Evolutionary conservation across 92 coral and sea anemone genomes (phyloP).

Genomic region (Diadumene lineata): DNA sequence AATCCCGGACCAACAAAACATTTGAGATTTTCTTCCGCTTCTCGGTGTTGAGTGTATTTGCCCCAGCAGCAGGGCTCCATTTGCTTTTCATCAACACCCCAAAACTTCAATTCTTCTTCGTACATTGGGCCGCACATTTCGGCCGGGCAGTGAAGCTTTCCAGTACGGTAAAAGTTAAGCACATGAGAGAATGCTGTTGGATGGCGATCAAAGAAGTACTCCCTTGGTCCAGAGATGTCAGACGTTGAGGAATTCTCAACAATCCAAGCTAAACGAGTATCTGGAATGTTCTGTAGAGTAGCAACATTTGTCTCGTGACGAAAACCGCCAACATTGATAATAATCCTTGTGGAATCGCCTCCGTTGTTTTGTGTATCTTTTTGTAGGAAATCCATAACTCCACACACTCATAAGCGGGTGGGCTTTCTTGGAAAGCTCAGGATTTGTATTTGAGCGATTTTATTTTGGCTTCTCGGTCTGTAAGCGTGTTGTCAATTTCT

Average conservation of each 20-base stretch:
- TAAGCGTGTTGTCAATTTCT: constrained; percentile 1
- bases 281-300: constrained; percentile 80
- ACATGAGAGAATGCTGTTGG: constrained; percentile 84
- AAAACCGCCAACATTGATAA: constrained; percentile 83
- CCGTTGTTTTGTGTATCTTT: constrained; percentile 45
- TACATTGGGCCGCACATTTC: constrained; percentile 93
- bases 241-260: constrained; percentile 59
- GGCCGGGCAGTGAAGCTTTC: constrained; percentile 84
- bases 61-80: constrained; percentile 98
- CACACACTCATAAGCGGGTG: background rate
- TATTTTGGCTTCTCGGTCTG: background rate
- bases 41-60: constrained; percentile 78
- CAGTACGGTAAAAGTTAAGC: constrained; percentile 80
- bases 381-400: constrained; percentile 44
- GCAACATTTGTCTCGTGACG: constrained; percentile 79
- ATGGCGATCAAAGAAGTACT: constrained; percentile 84
- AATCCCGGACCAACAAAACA: constrained; percentile 91
- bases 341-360: constrained; percentile 64
- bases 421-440: background rate
- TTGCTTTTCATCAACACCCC: constrained; percentile 93
- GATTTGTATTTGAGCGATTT: background rate
- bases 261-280: constrained; percentile 80
- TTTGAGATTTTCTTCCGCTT: constrained; percentile 81
- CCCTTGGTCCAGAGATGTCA: constrained; percentile 54
- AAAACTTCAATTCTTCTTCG: constrained; percentile 79